Conservation (phyloP, 1,140 invertebrate genomes). For the Drosophila nigromelanica region DNA sequence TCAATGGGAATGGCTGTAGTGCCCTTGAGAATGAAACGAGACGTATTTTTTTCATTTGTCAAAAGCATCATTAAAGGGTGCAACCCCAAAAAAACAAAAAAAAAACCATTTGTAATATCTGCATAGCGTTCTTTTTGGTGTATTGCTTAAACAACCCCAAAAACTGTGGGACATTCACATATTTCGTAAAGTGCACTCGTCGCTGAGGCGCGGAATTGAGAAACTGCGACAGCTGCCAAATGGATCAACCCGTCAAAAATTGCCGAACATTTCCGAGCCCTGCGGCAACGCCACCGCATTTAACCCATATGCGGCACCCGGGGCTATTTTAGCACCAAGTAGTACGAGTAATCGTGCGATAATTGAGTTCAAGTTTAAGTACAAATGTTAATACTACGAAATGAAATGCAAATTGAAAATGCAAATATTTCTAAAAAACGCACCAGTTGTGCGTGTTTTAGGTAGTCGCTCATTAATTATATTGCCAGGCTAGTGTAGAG, state of each 20-base stretch:
- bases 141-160: slow-evolving; percentile 23
- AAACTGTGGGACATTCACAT: slow-evolving; percentile 32
- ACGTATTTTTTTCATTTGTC: slow-evolving; percentile 38
- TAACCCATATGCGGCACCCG: slow-evolving; percentile 53
- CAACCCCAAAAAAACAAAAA: slow-evolving; percentile 27
- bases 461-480: slow-evolving; percentile 5
- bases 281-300: slow-evolving; percentile 38
- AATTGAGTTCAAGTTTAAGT: slow-evolving; percentile 62
- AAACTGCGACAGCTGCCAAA: slow-evolving; percentile 50
- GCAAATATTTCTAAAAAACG: slow-evolving; percentile 37
- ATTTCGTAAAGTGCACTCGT: slow-evolving; percentile 46
- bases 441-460: background rate
- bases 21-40: slow-evolving; percentile 43
- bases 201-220: slow-evolving; percentile 31
- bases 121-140: slow-evolving; percentile 17
- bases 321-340: slow-evolving; percentile 28
- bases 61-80: slow-evolving; percentile 53
- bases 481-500: slow-evolving; percentile 23
- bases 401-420: slow-evolving; percentile 57
- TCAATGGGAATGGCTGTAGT: slow-evolving; percentile 31
- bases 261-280: slow-evolving; percentile 34
- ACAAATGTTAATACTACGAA: slow-evolving; percentile 43
- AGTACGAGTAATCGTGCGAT: slow-evolving; percentile 49
- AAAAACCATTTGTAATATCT: slow-evolving; percentile 29
- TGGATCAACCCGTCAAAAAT: slow-evolving; percentile 23